These are phyloP conservation scores for Chloebia gouldiae DNA, from an alignment of 2,113 vertebrate species.

Conservation along the genomic window DNA sequence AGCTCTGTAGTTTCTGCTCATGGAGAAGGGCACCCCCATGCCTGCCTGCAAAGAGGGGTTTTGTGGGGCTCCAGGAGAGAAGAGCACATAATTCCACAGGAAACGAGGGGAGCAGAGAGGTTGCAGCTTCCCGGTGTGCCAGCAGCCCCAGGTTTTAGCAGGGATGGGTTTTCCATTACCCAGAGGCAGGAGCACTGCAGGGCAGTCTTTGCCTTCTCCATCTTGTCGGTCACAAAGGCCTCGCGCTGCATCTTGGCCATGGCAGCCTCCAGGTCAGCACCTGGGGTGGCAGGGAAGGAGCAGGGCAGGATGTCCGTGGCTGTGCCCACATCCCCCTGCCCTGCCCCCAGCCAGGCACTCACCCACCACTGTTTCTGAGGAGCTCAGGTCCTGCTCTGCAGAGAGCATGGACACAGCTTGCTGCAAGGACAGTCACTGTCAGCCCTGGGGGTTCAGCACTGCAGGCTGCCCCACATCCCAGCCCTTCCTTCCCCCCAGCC, in stretches of 20 bases:
- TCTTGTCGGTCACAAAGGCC: neutral
- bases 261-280: rapidly evolving
- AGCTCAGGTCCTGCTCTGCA: neutral
- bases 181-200: neutral
- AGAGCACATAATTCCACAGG: neutral
- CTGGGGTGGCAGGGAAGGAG: neutral
- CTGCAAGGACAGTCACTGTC: neutral
- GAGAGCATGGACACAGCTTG: neutral
- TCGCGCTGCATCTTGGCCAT: rapidly evolving
- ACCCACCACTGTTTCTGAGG: rapidly evolving
- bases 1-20: neutral
- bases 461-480: neutral
- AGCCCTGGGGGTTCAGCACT: neutral
- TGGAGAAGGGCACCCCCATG: neutral
- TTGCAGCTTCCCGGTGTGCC: rapidly evolving
- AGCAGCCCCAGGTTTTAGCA: neutral
- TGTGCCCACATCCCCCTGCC: rapidly evolving
- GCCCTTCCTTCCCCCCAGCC: neutral
- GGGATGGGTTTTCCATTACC: neutral
- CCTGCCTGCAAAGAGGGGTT: neutral
- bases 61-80: neutral
- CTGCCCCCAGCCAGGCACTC: neutral
- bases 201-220: neutral
- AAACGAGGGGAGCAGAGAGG: neutral
- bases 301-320: neutral